Evolutionary conservation across 2,888 invertebrate genomes (phyloP).

Genomic region (Phania funesta): DNA sequence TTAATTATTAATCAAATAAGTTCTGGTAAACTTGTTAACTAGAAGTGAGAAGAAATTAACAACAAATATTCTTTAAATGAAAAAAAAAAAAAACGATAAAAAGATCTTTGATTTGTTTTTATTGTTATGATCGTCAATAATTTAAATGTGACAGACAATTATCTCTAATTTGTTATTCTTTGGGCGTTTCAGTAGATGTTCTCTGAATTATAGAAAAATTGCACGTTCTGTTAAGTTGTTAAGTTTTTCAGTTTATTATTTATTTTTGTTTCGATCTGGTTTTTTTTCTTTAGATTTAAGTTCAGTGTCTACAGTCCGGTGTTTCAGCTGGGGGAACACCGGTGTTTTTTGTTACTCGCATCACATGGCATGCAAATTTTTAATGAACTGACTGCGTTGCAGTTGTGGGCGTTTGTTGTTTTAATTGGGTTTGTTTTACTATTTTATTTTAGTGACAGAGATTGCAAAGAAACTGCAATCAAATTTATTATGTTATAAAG

Average conservation of each 20-base stretch:
- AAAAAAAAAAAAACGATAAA: background rate
- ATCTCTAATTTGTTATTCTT: constrained; percentile 50
- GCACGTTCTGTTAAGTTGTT: constrained; percentile 28
- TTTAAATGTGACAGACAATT: constrained; percentile 25
- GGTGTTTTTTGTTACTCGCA: background rate
- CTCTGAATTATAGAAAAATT: constrained; percentile 46
- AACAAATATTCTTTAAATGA: background rate
- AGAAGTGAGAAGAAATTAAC: constrained; percentile 24
- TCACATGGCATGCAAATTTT: background rate
- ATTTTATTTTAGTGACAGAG: background rate
- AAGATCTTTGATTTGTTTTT: background rate
- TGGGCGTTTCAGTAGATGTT: constrained; percentile 32
- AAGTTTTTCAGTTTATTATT: background rate
- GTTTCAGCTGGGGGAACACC: constrained; percentile 19
- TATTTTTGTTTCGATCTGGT: background rate
- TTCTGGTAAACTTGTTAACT: constrained; percentile 20
- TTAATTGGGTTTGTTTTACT: background rate
- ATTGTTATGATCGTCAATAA: constrained; percentile 31
- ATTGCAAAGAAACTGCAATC: background rate
- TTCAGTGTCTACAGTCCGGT: background rate
- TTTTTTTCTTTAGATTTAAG: background rate
- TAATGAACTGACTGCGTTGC: background rate
- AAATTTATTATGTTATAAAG: constrained; percentile 1
- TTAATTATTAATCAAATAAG: constrained; percentile 39
- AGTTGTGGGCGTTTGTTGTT: constrained; percentile 39